phyloP scores from a whole-genome alignment of 2,888 invertebrate species.

The Drosophila emarginata region DNA sequence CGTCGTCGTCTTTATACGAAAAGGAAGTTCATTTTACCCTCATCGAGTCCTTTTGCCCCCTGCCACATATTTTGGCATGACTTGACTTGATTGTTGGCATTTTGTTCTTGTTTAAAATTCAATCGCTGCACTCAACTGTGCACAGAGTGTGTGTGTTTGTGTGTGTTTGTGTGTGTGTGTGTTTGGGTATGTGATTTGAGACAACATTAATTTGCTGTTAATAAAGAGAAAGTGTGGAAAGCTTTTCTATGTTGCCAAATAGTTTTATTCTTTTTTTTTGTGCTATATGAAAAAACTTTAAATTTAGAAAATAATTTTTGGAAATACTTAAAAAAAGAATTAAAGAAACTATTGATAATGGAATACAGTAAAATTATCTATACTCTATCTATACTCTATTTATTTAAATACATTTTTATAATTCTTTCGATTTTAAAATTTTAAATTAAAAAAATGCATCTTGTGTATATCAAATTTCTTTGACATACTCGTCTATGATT shows the following conservation, averaged over 20 bases:
- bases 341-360: too few relatives aligned
- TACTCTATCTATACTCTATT: too few relatives aligned
- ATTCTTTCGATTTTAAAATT: too few relatives aligned
- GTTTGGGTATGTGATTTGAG: constrained; percentile 28
- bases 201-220: constrained; percentile 72
- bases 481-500: too few relatives aligned
- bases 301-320: neutral
- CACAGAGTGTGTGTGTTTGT: constrained; percentile 1
- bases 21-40: constrained; percentile 32
- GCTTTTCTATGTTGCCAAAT: constrained; percentile 15
- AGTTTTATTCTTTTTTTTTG: neutral
- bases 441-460: too few relatives aligned
- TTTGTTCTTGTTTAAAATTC: constrained; percentile 70
- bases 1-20: neutral
- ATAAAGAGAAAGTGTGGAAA: constrained; percentile 68
- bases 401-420: too few relatives aligned
- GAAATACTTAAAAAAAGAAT: too few relatives aligned
- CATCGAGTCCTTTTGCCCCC: neutral
- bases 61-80: constrained; percentile 31
- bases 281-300: neutral
- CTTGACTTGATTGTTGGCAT: constrained; percentile 70
- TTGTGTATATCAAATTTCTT: too few relatives aligned
- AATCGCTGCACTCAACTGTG: constrained; percentile 58
- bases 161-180: neutral
- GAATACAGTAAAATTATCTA: too few relatives aligned